phyloP scores from a whole-genome alignment of 2,888 invertebrate genomes.

The Blomia tropicalis region DNA sequence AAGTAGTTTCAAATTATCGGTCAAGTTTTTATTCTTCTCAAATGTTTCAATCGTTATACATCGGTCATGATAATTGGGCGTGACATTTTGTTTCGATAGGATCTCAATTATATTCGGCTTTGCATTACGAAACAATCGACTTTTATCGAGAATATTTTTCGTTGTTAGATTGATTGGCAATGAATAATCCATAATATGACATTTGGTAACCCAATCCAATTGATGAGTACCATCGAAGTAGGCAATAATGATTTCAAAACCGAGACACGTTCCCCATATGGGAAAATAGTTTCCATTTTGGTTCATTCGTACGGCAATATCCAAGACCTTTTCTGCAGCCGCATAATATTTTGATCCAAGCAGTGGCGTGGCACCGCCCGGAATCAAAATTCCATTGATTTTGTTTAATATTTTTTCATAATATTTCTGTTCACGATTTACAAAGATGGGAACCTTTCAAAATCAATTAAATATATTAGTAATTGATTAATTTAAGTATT shows the following conservation, averaged over 20 bases:
- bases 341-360: constrained; percentile 30
- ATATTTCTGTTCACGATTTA: constrained; percentile 21
- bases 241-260: constrained; percentile 47
- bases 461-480: neutral
- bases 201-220: constrained; percentile 29
- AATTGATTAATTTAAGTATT: neutral
- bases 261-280: constrained; percentile 71
- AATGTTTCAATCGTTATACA: constrained; percentile 46
- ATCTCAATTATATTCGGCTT: neutral
- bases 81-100: constrained; percentile 39
- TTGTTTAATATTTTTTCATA: constrained; percentile 48
- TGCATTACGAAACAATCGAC: no score
- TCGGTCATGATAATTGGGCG: constrained; percentile 55
- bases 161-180: constrained; percentile 31
- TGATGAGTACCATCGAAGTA: constrained; percentile 26
- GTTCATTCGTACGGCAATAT: constrained; percentile 42
- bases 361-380: constrained; percentile 18
- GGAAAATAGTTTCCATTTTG: constrained; percentile 59
- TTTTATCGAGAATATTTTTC: neutral
- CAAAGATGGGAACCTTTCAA: constrained; percentile 29
- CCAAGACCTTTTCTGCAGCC: constrained; percentile 32
- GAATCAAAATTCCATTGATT: constrained; percentile 23
- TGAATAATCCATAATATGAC: constrained; percentile 32
- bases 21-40: constrained; percentile 39
- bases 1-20: constrained; percentile 48